These are phyloP conservation scores for Brevimyrus niger DNA, from an alignment of 2,113 vertebrate genomes.

Conservation along the genomic window DNA sequence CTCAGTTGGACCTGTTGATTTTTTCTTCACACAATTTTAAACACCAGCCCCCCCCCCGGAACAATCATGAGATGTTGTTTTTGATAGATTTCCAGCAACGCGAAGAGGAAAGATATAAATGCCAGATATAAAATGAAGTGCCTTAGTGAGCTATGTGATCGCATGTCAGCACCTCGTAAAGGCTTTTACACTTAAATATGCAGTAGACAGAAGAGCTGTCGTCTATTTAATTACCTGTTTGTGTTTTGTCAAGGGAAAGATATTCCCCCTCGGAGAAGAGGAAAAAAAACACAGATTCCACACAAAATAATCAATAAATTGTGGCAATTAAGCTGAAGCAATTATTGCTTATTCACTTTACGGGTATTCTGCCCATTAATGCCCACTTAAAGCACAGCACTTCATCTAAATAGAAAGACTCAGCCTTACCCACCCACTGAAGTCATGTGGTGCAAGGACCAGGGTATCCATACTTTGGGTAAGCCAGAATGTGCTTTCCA, in stretches of 20 bases:
- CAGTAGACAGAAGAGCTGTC: background rate
- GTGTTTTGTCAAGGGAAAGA: constrained; percentile 7
- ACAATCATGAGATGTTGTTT: background rate
- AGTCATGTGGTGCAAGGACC: constrained; percentile 17
- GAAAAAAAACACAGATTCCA: constrained; percentile 29
- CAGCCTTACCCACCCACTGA: constrained; percentile 12
- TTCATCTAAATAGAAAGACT: constrained; percentile 23
- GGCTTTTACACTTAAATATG: background rate
- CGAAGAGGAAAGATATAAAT: constrained; percentile 8
- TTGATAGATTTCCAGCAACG: background rate
- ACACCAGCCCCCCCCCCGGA: background rate
- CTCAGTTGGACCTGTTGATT: background rate
- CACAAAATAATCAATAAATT: constrained; percentile 39
- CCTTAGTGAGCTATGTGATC: background rate
- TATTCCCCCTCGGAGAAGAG: constrained; percentile 25
- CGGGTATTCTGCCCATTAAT: constrained; percentile 46
- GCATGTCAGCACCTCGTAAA: constrained; percentile 5
- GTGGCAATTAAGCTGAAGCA: constrained; percentile 39
- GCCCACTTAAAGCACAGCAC: constrained; percentile 38
- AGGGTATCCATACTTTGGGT: background rate
- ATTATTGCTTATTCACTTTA: constrained; percentile 43
- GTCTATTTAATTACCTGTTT: constrained; percentile 28
- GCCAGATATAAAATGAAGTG: background rate
- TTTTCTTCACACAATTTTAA: background rate
- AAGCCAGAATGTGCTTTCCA: too few relatives aligned